Percentiles rank a stretch among this genome's conserved stretches.
Conservation (phyloP, 2,113 vertebrate genomes). For the Stigmatopora nigra region DNA sequence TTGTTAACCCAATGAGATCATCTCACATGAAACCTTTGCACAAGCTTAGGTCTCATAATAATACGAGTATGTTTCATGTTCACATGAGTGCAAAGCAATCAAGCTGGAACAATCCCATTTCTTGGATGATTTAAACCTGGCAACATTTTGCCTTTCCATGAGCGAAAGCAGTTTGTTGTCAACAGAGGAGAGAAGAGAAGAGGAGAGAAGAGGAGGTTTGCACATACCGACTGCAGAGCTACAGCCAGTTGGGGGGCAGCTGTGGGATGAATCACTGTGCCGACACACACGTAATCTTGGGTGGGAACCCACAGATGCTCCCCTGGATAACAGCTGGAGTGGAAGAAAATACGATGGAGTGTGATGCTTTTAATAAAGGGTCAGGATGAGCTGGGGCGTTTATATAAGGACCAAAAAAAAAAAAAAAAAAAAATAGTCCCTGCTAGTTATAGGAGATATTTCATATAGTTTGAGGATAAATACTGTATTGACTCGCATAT, state of each 20-base stretch:
- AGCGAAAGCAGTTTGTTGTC: conserved; percentile 26
- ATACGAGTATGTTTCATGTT: background rate
- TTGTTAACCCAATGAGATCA: background rate
- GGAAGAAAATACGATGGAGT: conserved; percentile 15
- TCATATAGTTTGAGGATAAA: background rate
- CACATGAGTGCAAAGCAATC: conserved; percentile 10
- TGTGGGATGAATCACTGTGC: conserved; percentile 49
- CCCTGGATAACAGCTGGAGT: conserved; percentile 24
- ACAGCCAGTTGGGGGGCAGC: conserved; percentile 40
- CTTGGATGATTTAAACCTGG: conserved; percentile 23
- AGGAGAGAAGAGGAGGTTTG: conserved; percentile 13
- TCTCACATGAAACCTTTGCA: too few species aligned
- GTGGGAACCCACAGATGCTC: conserved; percentile 34
- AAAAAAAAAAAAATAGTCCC: background rate
- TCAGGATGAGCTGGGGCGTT: background rate
- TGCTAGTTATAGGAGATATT: background rate
- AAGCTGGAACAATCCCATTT: conserved; percentile 26
- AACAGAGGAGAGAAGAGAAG: conserved; percentile 28
- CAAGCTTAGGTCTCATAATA: background rate
- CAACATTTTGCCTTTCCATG: conserved; percentile 9
- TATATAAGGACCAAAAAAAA: background rate
- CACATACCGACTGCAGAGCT: conserved; percentile 29
- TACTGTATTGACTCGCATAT: background rate
- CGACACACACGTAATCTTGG: conserved; percentile 33
- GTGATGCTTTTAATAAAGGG: conserved; percentile 12